Base-by-base conservation (phyloP, 2,797 vertebrate species). In the Huso huso region DNA sequence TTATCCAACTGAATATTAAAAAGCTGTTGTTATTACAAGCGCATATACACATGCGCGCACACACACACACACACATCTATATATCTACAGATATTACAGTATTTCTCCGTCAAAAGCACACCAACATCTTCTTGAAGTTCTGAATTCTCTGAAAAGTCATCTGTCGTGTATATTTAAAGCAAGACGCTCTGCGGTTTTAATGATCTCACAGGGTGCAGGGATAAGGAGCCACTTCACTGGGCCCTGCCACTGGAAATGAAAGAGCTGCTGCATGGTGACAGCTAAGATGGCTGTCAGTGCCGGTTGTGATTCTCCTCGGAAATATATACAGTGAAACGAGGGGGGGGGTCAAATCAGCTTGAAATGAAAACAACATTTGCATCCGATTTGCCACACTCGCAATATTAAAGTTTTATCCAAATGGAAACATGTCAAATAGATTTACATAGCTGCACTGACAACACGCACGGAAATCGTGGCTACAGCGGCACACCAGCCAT, bases 371-470 rank as follows among this genome's bases (percentile, higher is more conserved):
- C 86, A 92, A 92, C 88, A 96, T 98, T 96, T 94, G 93, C 94
- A 97, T 97, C 91, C 87, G 82, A 96, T 96, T 95, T 93, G 92
- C 93, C 91, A 93, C 91, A 88, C 91, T 93, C 87, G 90, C 89
- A 87, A 92, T 91, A 93, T 94, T 93, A 92, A 93, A 94, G 91
- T 93, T 94, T 94, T 94, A 95, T 93, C 90, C 87, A 92, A 93
- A 95, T 93, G 94, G 94, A 96, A 94, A 96, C 92, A 92, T 88
- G 91, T 95, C 94, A 94, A 92, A 94, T 92, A 94, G 93, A 95
- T 96, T 96, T 95, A 92, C 93, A 93, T 86, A 87, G 89, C 86
- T 80, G 87, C 84, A 76, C 88, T 94, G 93, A 95, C 94, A 93
- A 91, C 88, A 91, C 87, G 78, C 84, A 83, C 90, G 87, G 87